Evolutionary conservation across 92 coral and sea anemone genomes (phyloP).

Genomic region (Hydrozoanthus gracilis): DNA sequence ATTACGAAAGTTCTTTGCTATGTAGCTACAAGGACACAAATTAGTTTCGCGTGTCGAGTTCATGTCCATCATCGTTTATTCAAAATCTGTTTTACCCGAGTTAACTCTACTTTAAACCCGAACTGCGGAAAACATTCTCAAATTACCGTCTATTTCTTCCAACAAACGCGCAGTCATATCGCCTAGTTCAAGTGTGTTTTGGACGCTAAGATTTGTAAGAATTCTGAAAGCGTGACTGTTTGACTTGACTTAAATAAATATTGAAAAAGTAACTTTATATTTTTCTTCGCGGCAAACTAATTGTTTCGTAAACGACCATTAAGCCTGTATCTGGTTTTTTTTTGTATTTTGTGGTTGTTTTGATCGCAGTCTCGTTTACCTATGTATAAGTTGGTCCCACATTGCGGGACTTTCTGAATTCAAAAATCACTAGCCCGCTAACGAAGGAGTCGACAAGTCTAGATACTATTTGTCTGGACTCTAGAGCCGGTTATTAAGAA

Average conservation of each 20-base stretch:
- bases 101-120: background rate
- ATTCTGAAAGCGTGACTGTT: slow-evolving; percentile 40
- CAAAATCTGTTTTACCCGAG: slow-evolving; percentile 14
- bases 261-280: slow-evolving; percentile 37
- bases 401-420: background rate
- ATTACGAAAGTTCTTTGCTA: background rate
- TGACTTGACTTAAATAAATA: slow-evolving; percentile 10
- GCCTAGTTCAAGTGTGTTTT: background rate
- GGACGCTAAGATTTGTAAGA: background rate
- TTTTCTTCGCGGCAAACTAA: slow-evolving; percentile 41
- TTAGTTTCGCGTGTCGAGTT: background rate
- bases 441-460: background rate
- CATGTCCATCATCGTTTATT: slow-evolving; percentile 29
- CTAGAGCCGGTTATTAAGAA: background rate
- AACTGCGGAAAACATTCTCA: slow-evolving; percentile 18
- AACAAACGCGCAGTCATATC: background rate
- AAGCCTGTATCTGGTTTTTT: slow-evolving; percentile 38
- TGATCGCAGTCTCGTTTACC: background rate
- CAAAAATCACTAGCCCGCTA: background rate
- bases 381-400: background rate
- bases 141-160: background rate
- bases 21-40: background rate
- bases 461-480: background rate
- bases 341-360: slow-evolving; percentile 8
- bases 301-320: slow-evolving; percentile 44